A percentile compares a stretch with the other conserved stretches of the same genome.
Evolutionary conservation across 2,113 vertebrate species (phyloP).

Genomic region (Apus apus): DNA sequence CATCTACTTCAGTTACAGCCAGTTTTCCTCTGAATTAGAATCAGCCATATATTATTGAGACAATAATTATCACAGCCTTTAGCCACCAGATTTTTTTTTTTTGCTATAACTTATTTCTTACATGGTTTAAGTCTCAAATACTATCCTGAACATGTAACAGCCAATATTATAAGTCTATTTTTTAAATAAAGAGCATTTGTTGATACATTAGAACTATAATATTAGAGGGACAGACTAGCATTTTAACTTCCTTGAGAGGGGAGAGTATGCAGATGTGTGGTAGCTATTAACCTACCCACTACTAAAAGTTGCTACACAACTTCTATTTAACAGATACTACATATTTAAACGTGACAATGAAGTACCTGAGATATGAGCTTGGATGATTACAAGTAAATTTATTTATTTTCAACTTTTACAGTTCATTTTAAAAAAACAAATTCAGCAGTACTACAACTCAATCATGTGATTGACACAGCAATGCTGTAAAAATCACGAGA

Average conservation of each 20-base stretch:
- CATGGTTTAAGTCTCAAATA: background rate
- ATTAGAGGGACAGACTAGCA: background rate
- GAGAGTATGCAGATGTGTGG: background rate
- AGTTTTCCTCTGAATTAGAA: background rate
- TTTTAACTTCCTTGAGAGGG: background rate
- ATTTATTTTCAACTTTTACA: too few species aligned
- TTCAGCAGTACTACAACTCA: background rate
- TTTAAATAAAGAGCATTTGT: background rate
- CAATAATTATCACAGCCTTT: background rate
- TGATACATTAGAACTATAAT: background rate
- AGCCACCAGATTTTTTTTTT: background rate
- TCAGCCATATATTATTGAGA: background rate
- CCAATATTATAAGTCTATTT: background rate
- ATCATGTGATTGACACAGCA: background rate
- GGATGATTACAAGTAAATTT: background rate
- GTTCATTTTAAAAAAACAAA: too few species aligned
- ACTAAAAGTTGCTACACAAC: background rate
- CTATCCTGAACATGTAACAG: background rate
- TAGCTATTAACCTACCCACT: background rate
- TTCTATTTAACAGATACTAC: background rate
- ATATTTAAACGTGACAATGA: background rate
- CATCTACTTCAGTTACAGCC: background rate
- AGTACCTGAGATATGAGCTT: accelerated
- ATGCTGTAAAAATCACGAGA: background rate
- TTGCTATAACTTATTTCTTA: background rate